Conservation (phyloP, 2,113 vertebrate species). For the Coreoperca whiteheadi region DNA sequence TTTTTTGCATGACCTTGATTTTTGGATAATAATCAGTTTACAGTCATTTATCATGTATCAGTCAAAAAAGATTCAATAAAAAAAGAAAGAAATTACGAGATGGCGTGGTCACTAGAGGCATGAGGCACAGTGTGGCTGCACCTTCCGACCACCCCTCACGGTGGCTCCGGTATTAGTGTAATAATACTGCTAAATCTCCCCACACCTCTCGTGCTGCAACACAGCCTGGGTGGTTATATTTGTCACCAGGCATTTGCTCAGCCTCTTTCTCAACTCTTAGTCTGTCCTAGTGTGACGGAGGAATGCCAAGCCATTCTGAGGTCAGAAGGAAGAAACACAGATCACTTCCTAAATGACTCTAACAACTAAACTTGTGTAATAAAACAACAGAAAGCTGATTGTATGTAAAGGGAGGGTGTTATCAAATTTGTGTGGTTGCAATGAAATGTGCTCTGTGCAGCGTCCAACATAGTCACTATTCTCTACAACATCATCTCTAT, state of each 20-base stretch:
- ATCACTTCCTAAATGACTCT: not conserved
- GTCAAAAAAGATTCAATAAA: not conserved
- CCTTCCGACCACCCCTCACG: too few species aligned
- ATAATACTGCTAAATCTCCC: too few species aligned
- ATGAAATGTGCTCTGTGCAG: not conserved
- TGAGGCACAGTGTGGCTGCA: too few species aligned
- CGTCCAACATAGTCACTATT: not conserved
- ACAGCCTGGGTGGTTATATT: too few species aligned
- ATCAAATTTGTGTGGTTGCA: not conserved
- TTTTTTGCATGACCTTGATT: too few species aligned
- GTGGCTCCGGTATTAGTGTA: too few species aligned
- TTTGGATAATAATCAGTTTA: too few species aligned
- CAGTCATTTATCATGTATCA: not conserved
- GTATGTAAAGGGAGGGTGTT: not conserved
- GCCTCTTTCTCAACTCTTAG: constrained; percentile 19
- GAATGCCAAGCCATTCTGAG: constrained; percentile 26
- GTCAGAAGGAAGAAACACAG: constrained; percentile 20
- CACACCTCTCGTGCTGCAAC: too few species aligned
- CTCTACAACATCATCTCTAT: not conserved
- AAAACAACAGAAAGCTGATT: not conserved
- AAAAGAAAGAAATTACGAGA: not conserved
- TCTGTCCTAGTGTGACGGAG: constrained; percentile 21
- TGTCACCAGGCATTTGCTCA: too few species aligned
- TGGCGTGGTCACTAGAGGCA: too few species aligned
- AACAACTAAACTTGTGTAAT: not conserved